Percentiles rank a stretch among this genome's conserved stretches.
phyloP scores from a whole-genome alignment of 2,797 vertebrate genomes.

The Cynopterus sphinx region DNA sequence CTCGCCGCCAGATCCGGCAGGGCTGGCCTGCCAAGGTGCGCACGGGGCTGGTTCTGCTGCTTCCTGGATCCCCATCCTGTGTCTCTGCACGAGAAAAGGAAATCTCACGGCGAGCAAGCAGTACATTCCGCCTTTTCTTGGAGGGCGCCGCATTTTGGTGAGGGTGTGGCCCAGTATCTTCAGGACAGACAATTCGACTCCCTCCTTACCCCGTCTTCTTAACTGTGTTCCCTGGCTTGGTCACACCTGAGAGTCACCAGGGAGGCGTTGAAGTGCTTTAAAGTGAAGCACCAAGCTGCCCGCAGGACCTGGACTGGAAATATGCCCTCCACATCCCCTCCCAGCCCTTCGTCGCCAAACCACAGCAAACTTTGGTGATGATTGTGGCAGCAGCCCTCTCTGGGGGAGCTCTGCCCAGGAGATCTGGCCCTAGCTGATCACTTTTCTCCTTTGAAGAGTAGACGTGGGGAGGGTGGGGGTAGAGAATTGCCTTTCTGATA shows the following conservation, averaged over 20 bases:
- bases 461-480: not conserved
- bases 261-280: slow-evolving; percentile 44
- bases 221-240: slow-evolving; percentile 17
- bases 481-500: slow-evolving; percentile 1
- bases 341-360: not conserved
- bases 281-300: not conserved
- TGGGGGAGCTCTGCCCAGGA: not conserved
- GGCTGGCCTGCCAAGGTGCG: slow-evolving; percentile 72
- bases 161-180: slow-evolving; percentile 57
- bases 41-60: slow-evolving; percentile 50
- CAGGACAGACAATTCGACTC: not conserved
- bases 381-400: not conserved
- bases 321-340: not conserved
- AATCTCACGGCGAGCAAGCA: not conserved
- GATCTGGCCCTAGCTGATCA: not conserved
- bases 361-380: not conserved
- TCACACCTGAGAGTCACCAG: slow-evolving; percentile 58
- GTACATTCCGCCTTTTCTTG: not conserved
- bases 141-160: slow-evolving; percentile 25
- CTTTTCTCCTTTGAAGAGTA: slow-evolving; percentile 13
- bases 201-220: too few relatives aligned
- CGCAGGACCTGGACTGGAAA: not conserved
- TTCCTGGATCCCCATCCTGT: slow-evolving; percentile 58
- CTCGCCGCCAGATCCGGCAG: slow-evolving; percentile 79
- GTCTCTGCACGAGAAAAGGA: not conserved